A percentile compares a stretch with the other conserved stretches of the same genome.
Conservation (phyloP, 53 echinoderm and acorn worm genomes). For the Paracentrotus lividus region DNA sequence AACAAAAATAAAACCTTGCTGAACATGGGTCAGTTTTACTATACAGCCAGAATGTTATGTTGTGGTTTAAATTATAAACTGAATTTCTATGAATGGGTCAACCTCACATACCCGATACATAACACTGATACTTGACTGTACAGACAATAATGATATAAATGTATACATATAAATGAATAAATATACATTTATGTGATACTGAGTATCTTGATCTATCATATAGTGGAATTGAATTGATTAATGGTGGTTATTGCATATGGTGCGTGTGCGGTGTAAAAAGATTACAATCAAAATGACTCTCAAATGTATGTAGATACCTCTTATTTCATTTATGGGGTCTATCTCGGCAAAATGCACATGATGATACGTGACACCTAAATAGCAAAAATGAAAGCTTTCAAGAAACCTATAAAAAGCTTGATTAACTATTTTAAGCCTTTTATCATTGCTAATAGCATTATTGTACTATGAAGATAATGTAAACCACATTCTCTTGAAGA, state of each 20-base stretch:
- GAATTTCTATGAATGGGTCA: background rate
- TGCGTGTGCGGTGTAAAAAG: background rate
- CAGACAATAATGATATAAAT: background rate
- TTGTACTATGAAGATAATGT: too few species aligned
- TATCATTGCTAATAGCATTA: too few species aligned
- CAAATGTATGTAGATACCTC: conserved; percentile 53
- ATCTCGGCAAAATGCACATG: conserved; percentile 37
- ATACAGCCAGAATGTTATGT: background rate
- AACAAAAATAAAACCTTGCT: background rate
- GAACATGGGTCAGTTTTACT: background rate
- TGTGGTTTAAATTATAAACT: background rate
- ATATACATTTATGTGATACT: too few species aligned
- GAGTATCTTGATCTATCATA: background rate
- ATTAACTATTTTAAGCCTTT: too few species aligned
- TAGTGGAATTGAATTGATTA: background rate
- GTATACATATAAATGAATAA: too few species aligned
- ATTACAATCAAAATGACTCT: background rate
- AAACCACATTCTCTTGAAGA: too few species aligned
- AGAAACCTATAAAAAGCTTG: background rate
- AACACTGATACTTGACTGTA: background rate
- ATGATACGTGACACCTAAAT: background rate
- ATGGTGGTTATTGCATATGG: background rate
- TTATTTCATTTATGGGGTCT: conserved; percentile 44
- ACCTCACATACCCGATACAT: background rate
- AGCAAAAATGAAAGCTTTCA: background rate